Evolutionary conservation across 2,113 vertebrate genomes (phyloP), one percentile per base, ranked within the genome.

Genomic region (Aldabrachelys gigantea): DNA sequence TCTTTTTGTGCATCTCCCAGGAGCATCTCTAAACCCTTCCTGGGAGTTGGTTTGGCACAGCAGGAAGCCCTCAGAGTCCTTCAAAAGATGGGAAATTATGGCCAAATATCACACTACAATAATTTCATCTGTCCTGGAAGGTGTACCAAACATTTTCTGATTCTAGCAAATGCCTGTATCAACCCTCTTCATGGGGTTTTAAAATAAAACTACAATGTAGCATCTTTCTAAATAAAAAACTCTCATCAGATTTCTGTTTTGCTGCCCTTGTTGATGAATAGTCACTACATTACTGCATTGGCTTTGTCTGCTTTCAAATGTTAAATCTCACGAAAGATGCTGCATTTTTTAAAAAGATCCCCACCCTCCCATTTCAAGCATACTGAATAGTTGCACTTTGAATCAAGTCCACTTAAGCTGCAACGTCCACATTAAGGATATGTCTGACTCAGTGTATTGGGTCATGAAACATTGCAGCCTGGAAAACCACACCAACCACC

Each of bases 271-370:
- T 38, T 72, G 65, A 38, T 38, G 8, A 72, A 21, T n/a, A n/a
- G 19, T 72, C 35, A 72, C 7, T 69, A n/a, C 65, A 19, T 35
- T 72, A 85, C 19, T 53, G 52, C 41, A 5, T 13, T 1, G 11
- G 75, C 35, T 8, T 24, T 29, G 31, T 81, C 82, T 53, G 57
- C 25, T 72, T 44, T 88, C 79, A 65, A 50, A 65, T 91, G 89
- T 86, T 25, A 82, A 79, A 69, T 50, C 82, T 88, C 59, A 4
- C 25, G 27, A 65, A 25, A 90, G 27, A 38, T 4, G 3, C 41
- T 78, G 21, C 44, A 44, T 22, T 6, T 19, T 89, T 93, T 89
- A 89, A 93, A 94, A 86, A 86, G 24, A 59, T 31, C 57, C 27
- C 31, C 62, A 16, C 62, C 3, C 31, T 31, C 62, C 14, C 62